Evolutionary conservation across 2,888 invertebrate genomes (phyloP).

Genomic region (Arenicola marina): DNA sequence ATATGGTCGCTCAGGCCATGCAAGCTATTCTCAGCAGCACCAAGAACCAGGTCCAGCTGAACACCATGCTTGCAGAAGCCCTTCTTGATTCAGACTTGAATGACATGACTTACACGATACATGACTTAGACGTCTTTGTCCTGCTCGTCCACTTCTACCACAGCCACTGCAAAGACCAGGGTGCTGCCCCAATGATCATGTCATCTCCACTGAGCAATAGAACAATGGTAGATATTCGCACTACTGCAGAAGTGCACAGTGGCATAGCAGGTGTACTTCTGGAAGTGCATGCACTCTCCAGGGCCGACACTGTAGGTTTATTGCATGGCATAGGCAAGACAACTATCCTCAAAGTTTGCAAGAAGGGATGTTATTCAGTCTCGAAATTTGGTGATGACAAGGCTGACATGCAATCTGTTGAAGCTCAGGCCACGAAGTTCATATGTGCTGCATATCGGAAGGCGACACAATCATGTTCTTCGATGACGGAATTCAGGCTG

Average conservation of each 20-base stretch:
- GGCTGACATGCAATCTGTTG: slow-evolving; percentile 4
- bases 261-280: neutral
- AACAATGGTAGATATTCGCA: slow-evolving; percentile 7
- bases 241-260: slow-evolving; percentile 13
- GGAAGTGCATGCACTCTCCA: neutral
- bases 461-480: slow-evolving; percentile 9
- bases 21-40: slow-evolving; percentile 8
- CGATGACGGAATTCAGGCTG: slow-evolving; percentile 6
- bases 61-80: slow-evolving; percentile 5
- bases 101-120: too few relatives aligned
- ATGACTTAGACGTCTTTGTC: slow-evolving; percentile 13
- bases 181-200: slow-evolving; percentile 13
- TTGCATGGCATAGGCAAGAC: slow-evolving; percentile 14
- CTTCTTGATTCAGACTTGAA: slow-evolving; percentile 2
- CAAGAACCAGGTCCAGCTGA: slow-evolving; percentile 12
- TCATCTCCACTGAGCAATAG: slow-evolving; percentile 10
- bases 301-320: neutral
- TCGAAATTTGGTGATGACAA: slow-evolving; percentile 5
- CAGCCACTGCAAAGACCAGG: neutral
- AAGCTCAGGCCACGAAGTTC: neutral
- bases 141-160: slow-evolving; percentile 13
- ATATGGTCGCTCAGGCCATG: slow-evolving; percentile 7
- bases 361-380: slow-evolving; percentile 5
- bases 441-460: slow-evolving; percentile 16
- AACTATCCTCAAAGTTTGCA: slow-evolving; percentile 5